Percentiles rank a stretch among this genome's conserved stretches.
phyloP scores from a whole-genome alignment of 2,797 vertebrate genomes.

The Enteromius unitaeniatus region DNA sequence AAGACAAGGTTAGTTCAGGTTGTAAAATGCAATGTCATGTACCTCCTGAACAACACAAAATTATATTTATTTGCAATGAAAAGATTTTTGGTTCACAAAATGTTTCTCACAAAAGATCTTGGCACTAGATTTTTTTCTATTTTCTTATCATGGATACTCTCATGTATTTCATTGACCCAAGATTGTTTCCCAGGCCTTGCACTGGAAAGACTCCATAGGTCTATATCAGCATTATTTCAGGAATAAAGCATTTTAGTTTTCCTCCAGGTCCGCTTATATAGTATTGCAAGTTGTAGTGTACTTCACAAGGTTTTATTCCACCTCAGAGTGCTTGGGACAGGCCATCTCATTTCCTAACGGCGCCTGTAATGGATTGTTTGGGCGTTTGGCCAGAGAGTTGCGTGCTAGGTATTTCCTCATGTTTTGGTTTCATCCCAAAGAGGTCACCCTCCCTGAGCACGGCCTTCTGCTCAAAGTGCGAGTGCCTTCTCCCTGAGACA shows the following conservation, averaged over 20 bases:
- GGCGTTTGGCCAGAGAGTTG: constrained; percentile 65
- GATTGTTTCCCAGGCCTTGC: not conserved
- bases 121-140: not conserved
- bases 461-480: constrained; percentile 60
- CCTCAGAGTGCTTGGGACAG: constrained; percentile 52
- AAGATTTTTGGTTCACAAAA: not conserved
- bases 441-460: constrained; percentile 65
- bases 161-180: constrained; percentile 3
- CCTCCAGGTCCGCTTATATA: not conserved
- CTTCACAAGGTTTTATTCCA: constrained; percentile 59
- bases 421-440: constrained; percentile 68
- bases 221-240: constrained; percentile 12
- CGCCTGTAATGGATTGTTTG: constrained; percentile 66
- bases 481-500: constrained; percentile 65
- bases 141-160: not conserved
- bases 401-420: constrained; percentile 64
- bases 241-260: not conserved
- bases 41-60: not conserved
- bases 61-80: not conserved
- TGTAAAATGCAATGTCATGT: not conserved
- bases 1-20: not conserved
- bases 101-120: not conserved
- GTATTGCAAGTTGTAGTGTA: constrained; percentile 7
- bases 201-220: constrained; percentile 3
- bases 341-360: constrained; percentile 72